Conservation (phyloP, 2,113 vertebrate species). For the Mus pahari region DNA sequence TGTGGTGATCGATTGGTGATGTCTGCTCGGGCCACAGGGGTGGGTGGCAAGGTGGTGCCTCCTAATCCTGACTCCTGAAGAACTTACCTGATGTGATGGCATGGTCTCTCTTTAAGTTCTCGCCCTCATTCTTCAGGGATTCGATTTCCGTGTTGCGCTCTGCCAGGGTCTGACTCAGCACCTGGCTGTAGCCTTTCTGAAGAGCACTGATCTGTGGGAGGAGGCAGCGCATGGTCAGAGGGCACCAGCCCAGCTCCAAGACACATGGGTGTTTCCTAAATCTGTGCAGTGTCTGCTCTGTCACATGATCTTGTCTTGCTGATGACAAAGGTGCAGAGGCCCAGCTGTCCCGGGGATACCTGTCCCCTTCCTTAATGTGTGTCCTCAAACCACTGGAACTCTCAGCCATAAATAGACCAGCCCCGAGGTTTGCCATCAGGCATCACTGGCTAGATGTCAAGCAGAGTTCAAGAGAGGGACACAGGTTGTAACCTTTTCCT, state of each 20-base stretch:
- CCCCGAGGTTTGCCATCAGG: neutral
- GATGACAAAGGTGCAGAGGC: neutral
- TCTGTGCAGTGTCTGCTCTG: neutral
- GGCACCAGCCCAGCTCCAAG: rapidly evolving
- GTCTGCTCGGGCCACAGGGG: neutral
- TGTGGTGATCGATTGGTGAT: neutral
- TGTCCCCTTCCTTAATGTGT: neutral
- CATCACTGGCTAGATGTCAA: neutral
- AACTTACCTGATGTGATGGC: slow-evolving; percentile 83
- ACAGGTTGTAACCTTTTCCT: neutral
- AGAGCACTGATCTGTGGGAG: slow-evolving; percentile 79
- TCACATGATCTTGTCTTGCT: neutral
- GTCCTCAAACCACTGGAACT: neutral
- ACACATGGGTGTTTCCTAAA: rapidly evolving
- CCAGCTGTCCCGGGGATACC: neutral
- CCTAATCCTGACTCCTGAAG: neutral
- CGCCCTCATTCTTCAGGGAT: slow-evolving; percentile 81
- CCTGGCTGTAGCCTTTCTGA: slow-evolving; percentile 85
- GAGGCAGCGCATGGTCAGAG: slow-evolving; percentile 31
- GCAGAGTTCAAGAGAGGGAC: neutral
- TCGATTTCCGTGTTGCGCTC: slow-evolving; percentile 87
- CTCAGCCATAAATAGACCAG: neutral
- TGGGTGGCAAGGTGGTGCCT: rapidly evolving
- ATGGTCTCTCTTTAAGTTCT: slow-evolving; percentile 84
- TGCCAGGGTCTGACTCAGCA: slow-evolving; percentile 81